Conservation (phyloP, 2,797 vertebrate genomes). For the Rhinella marina region DNA sequence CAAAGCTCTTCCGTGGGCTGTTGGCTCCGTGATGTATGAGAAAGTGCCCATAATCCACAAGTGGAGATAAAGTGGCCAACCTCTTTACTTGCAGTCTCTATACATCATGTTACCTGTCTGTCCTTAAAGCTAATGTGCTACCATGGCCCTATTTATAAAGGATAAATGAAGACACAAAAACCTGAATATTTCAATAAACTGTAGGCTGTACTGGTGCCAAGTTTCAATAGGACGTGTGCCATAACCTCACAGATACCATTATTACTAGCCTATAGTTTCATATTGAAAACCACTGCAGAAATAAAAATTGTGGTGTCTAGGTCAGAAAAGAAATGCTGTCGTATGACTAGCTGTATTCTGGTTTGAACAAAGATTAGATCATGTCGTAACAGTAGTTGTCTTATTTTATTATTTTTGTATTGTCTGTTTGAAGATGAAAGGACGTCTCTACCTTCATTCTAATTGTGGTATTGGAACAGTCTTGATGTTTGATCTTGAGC, state of each 20-base stretch:
- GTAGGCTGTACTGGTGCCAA: background rate
- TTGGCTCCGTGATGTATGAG: too few species aligned
- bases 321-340: background rate
- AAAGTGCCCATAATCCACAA: too few species aligned
- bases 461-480: conserved; percentile 13
- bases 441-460: conserved; percentile 10
- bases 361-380: background rate
- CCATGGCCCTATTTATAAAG: too few species aligned
- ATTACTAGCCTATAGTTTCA: background rate
- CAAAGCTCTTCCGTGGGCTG: too few species aligned
- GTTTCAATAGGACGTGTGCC: conserved; percentile 35
- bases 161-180: background rate
- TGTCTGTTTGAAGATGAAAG: conserved; percentile 28
- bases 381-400: background rate
- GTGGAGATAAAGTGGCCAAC: too few species aligned
- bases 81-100: too few species aligned
- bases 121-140: background rate
- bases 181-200: conserved; percentile 7
- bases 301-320: background rate
- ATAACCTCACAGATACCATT: conserved; percentile 1
- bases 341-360: background rate
- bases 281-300: background rate
- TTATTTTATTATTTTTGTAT: background rate
- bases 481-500: background rate
- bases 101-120: background rate